phyloP scores from a whole-genome alignment of 2,888 invertebrate species.

The Loripinus fragilis region DNA sequence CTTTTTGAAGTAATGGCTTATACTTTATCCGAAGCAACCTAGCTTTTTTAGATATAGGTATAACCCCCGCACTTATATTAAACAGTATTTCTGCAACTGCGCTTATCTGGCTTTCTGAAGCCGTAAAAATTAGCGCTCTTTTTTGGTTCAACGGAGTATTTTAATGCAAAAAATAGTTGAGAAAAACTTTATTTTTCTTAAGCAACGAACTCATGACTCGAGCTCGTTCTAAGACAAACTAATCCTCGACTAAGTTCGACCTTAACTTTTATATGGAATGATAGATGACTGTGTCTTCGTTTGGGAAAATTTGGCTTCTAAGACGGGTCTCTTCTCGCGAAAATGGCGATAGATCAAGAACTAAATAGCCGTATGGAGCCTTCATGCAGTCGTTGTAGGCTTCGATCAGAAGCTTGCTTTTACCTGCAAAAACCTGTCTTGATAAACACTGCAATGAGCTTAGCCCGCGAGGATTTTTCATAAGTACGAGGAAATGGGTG shows the following conservation, averaged over 20 bases:
- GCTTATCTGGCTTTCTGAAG: too few relatives aligned
- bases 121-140: too few relatives aligned
- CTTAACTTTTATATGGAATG: not conserved
- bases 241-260: not conserved
- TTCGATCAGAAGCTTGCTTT: constrained; percentile 1
- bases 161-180: not conserved
- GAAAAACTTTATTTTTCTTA: not conserved
- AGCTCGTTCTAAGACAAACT: not conserved
- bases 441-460: constrained; percentile 1
- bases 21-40: too few relatives aligned
- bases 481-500: constrained; percentile 1
- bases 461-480: not conserved
- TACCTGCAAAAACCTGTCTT: not conserved
- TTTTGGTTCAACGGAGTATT: too few relatives aligned
- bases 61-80: too few relatives aligned
- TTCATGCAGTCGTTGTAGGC: constrained; percentile 13
- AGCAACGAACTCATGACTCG: not conserved
- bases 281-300: not conserved
- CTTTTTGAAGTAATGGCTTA: too few relatives aligned
- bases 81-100: too few relatives aligned
- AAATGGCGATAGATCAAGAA: not conserved
- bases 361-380: not conserved
- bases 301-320: not conserved
- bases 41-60: too few relatives aligned
- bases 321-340: not conserved